These are phyloP conservation scores for Arctia plantaginis DNA, from an alignment of 2,888 invertebrate species.

Conservation along the genomic window DNA sequence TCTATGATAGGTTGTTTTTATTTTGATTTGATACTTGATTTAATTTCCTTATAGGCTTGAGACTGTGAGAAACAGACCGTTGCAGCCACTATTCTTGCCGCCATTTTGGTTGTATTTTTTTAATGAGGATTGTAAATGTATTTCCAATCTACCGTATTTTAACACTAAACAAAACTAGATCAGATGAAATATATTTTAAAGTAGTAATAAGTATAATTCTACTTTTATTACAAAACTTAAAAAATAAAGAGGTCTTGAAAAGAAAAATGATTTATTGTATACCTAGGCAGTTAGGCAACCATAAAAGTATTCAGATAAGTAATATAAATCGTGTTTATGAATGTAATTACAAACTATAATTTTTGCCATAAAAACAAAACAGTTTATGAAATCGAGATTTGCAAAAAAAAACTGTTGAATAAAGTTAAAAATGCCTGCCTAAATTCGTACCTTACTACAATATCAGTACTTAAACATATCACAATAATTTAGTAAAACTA, in stretches of 20 bases:
- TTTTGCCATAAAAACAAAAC: conserved; percentile 10
- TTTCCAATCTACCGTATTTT: neutral
- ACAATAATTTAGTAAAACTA: no score
- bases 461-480: no score
- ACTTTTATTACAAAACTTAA: no score
- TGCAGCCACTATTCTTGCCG: neutral
- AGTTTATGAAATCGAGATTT: neutral
- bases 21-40: conserved; percentile 3
- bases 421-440: no score
- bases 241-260: conserved; percentile 1
- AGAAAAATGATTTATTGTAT: neutral
- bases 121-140: neutral
- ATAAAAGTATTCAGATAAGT: conserved; percentile 8
- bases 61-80: neutral
- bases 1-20: neutral
- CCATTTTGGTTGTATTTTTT: neutral
- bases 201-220: no score
- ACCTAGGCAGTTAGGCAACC: conserved; percentile 1
- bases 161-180: neutral
- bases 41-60: neutral
- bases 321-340: conserved; percentile 17
- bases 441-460: no score
- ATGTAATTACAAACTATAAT: conserved; percentile 4
- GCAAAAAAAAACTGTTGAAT: neutral
- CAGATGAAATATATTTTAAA: neutral